Evolutionary conservation across 2,113 vertebrate genomes (phyloP), one percentile per base, ranked within the genome.

Genomic region (Zosterops borbonicus): DNA sequence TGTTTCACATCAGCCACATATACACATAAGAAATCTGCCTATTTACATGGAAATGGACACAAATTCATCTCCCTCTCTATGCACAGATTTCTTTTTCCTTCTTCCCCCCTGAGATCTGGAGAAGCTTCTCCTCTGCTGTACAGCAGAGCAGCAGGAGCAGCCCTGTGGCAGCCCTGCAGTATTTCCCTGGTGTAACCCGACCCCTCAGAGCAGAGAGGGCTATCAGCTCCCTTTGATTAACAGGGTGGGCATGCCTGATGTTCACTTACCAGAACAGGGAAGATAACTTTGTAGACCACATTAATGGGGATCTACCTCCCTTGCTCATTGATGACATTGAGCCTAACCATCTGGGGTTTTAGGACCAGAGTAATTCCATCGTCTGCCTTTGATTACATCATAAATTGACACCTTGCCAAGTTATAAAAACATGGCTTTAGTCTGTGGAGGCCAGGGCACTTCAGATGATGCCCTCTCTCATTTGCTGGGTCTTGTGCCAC

Each of bases 331-430:
- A 95, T 90, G 97, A 96, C 95, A 84, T 39, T 73, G 85, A 95
- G 87, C 89, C 92, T 93, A 95, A 95, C 91, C 92, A 53, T 67
- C 81, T 24, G 80, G 90, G 92, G 90, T 90, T 94, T 95, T 22
- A 93, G 95, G 94, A 95, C 78, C 83, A 95, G 94, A 95, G 92
- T 95, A 89, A 96, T 96, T 96, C 88, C 94, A 91, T 87, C 27
- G 3, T 22, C 91, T 92, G 94, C 93, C 90, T 97, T 97, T 97
- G 97, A 97, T 98, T 97, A 98, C 96, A 97, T 98, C 97, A 98
- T 93, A 60, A 97, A 96, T 95, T 98, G 97, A 96, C 89, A 63
- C 96, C 82, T 91, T 83, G 97, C 97, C 96, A 97, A 97, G 97
- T 96, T 97, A 95, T 97, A 97, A 96, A 96, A 97, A 93, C 91